Conservation (phyloP, 2,113 vertebrate species). For the Pseudorhombus dupliciocellatus region DNA sequence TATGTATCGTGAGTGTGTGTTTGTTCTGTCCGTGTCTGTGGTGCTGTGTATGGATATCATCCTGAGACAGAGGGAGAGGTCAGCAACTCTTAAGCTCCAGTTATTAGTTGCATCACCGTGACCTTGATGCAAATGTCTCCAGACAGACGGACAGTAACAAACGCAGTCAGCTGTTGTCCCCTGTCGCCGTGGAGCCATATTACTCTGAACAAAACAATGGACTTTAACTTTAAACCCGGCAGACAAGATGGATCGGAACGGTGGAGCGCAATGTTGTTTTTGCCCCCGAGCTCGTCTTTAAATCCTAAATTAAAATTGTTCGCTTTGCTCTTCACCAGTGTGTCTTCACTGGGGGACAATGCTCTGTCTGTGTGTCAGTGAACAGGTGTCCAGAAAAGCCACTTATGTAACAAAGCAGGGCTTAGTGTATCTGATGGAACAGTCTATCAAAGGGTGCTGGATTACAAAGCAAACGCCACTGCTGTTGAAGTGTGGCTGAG, state of each 20-base stretch:
- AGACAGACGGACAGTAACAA: slow-evolving; percentile 24
- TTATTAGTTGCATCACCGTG: slow-evolving; percentile 42
- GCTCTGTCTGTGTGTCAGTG: slow-evolving; percentile 26
- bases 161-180: slow-evolving; percentile 23
- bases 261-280: not conserved
- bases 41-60: slow-evolving; percentile 7
- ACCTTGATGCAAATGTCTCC: slow-evolving; percentile 10
- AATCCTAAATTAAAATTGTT: not conserved
- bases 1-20: not conserved
- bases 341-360: slow-evolving; percentile 28
- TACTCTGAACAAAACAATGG: not conserved
- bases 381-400: slow-evolving; percentile 62
- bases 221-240: not conserved
- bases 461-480: slow-evolving; percentile 54
- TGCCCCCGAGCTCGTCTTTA: not conserved
- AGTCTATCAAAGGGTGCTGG: slow-evolving; percentile 32
- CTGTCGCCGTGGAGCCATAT: slow-evolving; percentile 5
- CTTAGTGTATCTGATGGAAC: slow-evolving; percentile 38
- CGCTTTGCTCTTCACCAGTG: not conserved
- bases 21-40: slow-evolving; percentile 27
- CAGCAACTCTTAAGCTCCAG: slow-evolving; percentile 30
- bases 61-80: slow-evolving; percentile 19
- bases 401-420: slow-evolving; percentile 49
- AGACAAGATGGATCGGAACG: not conserved
- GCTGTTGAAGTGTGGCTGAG: slow-evolving; percentile 11